Conservation (phyloP, 2,113 vertebrate genomes). For the Megaptera novaeangliae region DNA sequence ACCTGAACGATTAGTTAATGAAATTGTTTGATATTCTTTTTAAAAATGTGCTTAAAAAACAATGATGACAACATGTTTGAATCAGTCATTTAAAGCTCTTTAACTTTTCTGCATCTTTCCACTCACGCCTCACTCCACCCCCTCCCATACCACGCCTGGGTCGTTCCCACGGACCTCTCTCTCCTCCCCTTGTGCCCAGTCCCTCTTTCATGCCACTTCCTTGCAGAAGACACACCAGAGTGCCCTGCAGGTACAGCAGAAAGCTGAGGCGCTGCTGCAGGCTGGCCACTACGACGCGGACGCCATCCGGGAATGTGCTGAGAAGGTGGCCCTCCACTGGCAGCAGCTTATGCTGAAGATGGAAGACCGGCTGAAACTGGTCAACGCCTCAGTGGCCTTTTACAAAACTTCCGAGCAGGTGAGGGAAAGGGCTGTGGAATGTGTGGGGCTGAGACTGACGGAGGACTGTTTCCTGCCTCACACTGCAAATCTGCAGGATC, state of each 20-base stretch:
- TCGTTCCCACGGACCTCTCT: conserved; percentile 80
- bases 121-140: conserved; percentile 81
- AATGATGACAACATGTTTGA: conserved; percentile 67
- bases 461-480: background rate
- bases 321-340: conserved; percentile 98
- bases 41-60: conserved; percentile 47
- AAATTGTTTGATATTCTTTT: background rate
- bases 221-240: conserved; percentile 99
- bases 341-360: conserved; percentile 99
- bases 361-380: conserved; percentile 98
- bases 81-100: conserved; percentile 80
- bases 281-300: conserved; percentile 95
- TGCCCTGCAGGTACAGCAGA: conserved; percentile 97
- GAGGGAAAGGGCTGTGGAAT: conserved; percentile 43
- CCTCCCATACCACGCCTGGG: conserved; percentile 81
- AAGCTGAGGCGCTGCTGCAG: conserved; percentile 94
- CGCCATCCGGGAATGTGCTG: conserved; percentile 92
- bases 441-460: background rate
- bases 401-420: conserved; percentile 99
- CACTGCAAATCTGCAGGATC: background rate
- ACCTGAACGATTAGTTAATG: background rate
- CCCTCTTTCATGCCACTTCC: conserved; percentile 97
- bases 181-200: conserved; percentile 87
- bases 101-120: conserved; percentile 83
- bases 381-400: conserved; percentile 97